Evolutionary conservation across 2,797 vertebrate genomes (phyloP).

Genomic region (Threskiornis aethiopicus): DNA sequence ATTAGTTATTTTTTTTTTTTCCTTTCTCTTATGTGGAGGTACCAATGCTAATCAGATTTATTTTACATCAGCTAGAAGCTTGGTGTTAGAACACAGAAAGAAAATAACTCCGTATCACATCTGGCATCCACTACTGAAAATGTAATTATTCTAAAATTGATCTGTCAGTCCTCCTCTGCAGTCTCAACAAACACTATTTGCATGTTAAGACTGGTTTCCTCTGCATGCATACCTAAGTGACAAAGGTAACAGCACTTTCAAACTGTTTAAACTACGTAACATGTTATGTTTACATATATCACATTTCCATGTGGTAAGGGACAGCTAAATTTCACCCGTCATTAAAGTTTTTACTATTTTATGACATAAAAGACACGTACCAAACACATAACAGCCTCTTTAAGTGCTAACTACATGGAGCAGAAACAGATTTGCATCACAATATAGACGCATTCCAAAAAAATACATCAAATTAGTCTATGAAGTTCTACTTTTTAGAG

Average conservation of each 20-base stretch:
- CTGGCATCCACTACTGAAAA: not conserved
- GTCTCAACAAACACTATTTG: not conserved
- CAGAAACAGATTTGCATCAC: not conserved
- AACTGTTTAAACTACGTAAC: not conserved
- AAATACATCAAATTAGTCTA: not conserved
- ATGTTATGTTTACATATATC: not conserved
- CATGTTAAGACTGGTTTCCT: not conserved
- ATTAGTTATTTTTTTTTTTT: not conserved
- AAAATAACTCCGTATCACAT: not conserved
- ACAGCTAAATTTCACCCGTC: not conserved
- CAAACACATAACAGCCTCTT: not conserved
- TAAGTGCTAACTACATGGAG: not conserved
- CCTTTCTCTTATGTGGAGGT: not conserved
- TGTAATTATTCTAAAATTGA: not conserved
- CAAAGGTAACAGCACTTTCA: not conserved
- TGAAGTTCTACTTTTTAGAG: not conserved
- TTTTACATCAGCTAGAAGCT: not conserved
- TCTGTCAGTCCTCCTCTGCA: not conserved
- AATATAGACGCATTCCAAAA: not conserved
- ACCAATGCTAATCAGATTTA: not conserved
- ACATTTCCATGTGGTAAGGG: not conserved
- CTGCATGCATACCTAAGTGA: not conserved
- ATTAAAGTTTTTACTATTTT: not conserved
- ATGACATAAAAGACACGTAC: not conserved
- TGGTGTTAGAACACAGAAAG: not conserved